Evolutionary conservation across 2,797 vertebrate species (phyloP), one percentile per base, ranked within the genome.

Genomic region (Somateria mollissima): DNA sequence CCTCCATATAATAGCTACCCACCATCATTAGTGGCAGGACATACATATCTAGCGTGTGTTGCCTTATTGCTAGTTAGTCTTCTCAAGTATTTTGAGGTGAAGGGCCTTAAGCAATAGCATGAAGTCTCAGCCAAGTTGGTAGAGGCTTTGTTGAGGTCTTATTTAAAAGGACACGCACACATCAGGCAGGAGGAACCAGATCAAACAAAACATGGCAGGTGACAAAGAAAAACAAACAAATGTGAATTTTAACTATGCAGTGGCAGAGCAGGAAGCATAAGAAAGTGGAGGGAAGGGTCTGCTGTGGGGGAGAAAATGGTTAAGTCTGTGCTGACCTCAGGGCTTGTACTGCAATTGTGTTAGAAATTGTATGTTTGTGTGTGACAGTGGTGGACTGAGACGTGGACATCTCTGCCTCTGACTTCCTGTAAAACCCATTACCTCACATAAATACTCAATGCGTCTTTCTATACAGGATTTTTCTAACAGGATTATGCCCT

Each of bases 21-120:
- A 92, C 90, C 81, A 51, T 77, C 90, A 72, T 94, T 94, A 94
- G 90, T 83, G 57, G 87, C 67, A 94, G 83, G 83, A 87, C 83
- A 32, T 76, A 62, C 67, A 36, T 36, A 89, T 47, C 92, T 36
- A n/a, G 77, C 27, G 24, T 74, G 60, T 73, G 86, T 83, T 84
- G 82, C 41, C 72, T 92, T 21, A 5, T 34, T 87, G 80, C 77
- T 87, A 0, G 71, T 94, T 89, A 74, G 71, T 90, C 86, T 82
- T 49, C 54, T 94, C 78, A 71, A 87, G 67, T 84, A 76, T 82
- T 96, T 90, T 32, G 74, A 94, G 95, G 91, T 96, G 90, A 94
- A 95, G 67, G 79, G 67, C 86, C 90, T 87, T 15, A 18, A 88
- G 66, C 83, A 84, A 41, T 45, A 51, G 67, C 47, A 54, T 73